phyloP scores from a whole-genome alignment of 2,888 invertebrate species.

The Strigamia maritima region DNA sequence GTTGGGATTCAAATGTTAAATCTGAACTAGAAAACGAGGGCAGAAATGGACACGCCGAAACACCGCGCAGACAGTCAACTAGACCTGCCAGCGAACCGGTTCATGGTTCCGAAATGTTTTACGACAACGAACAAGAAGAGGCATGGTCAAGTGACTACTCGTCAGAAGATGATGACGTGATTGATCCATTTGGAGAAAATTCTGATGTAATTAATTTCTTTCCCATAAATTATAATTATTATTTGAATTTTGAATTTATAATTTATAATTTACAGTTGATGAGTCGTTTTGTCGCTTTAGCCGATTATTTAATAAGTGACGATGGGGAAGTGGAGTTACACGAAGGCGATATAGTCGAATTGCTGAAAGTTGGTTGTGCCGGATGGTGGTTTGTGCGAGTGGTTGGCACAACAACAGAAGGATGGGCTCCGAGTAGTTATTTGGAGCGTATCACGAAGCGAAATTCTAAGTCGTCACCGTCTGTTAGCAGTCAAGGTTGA shows the following conservation, averaged over 20 bases:
- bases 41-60: not conserved
- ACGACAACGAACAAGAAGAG: constrained; percentile 36
- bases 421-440: constrained; percentile 93
- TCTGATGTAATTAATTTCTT: constrained; percentile 5
- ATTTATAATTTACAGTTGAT: constrained; percentile 19
- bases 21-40: constrained; percentile 19
- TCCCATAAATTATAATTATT: no score
- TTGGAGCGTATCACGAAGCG: constrained; percentile 62
- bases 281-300: constrained; percentile 76
- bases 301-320: constrained; percentile 89
- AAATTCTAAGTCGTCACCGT: constrained; percentile 46
- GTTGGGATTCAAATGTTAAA: constrained; percentile 36
- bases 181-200: constrained; percentile 37
- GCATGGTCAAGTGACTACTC: constrained; percentile 38
- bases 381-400: constrained; percentile 96
- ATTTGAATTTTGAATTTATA: not conserved
- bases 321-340: constrained; percentile 84
- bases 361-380: constrained; percentile 87
- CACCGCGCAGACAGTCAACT: not conserved
- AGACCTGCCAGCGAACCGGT: constrained; percentile 34
- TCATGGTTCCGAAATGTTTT: constrained; percentile 4
- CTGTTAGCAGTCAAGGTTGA: constrained; percentile 47
- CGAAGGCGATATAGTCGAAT: constrained; percentile 84
- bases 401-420: constrained; percentile 68
- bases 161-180: constrained; percentile 39